Evolutionary conservation across 2,888 invertebrate genomes (phyloP), one percentile per base, ranked within the genome.

Genomic region (Tenthredo amoena): DNA sequence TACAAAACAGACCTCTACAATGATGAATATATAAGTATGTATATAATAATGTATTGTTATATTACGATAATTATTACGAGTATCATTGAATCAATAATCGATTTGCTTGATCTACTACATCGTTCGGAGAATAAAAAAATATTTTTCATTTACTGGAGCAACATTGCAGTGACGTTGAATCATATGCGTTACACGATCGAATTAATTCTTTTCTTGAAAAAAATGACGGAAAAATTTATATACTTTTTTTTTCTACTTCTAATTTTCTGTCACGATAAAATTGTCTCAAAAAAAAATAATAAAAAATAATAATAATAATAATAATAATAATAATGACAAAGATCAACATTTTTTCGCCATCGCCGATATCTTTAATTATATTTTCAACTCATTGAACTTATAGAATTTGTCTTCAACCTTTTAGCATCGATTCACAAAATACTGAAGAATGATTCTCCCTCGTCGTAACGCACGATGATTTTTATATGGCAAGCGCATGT

Each of bases 1-100:
- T 71, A 71, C 71, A 71, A 71, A 71, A 71, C 71, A 71, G 71
- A 71, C 10, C 26, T 18, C 71, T 71, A 71, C 37, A 37, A 71
- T 31, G 71, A 71, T 71, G 37, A n/a, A 37, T 71, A 71, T 62
- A 26, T 62, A 58, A 26, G 26, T 18, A 50, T 47, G 1, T 50
- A 50, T 50, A 50, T 50, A 50, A 50, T 18, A 50, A n/a, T 55
- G n/a, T 55, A n/a, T n/a, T n/a, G 55, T 6, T 71, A 71, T 26
- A 26, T 37, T 71, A 43, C 43, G 43, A 43, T 43, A 12, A 43
- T 43, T 47, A 50, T 50, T 50, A 50, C 50, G 37, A 12, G 71
- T 71, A 71, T 37, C 37, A 71, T 37, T 71, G 71, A 71, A 37
- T 71, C 5, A 71, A 34, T 91, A 91, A 91, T 88, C 83, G 88